Base-by-base conservation (phyloP, 2,113 vertebrate species). In the Anarrhichthys ocellatus region DNA sequence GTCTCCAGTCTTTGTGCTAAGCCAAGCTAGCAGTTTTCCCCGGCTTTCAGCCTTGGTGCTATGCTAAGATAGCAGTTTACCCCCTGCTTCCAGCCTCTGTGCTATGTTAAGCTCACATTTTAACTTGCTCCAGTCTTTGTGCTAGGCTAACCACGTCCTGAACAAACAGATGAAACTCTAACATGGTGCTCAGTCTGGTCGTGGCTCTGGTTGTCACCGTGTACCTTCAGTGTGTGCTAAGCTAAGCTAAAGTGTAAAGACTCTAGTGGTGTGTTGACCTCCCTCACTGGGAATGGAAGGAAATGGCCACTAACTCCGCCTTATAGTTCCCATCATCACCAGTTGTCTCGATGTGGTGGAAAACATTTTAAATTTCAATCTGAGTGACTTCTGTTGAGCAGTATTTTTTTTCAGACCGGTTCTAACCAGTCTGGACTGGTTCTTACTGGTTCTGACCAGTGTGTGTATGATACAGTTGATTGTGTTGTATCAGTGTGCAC, bases 221-320 rank as follows among this genome's bases (percentile, higher is more conserved):
- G 40, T 76, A 68, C 78, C 80, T 29, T 82, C 72, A 34, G 74
- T 40, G 72, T 34, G 34, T 34, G 34, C 34, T 34, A 34, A 34
- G 34, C 34, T 34, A 34, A 34, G 34, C 34, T 34, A 6, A 34
- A 84, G 29, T 85, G 73, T 86, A n/a, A 64, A 80, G 64, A 59
- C 61, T 34, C 34, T 14, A n/a, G 65, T 44, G 82, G 40, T 14
- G 71, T 80, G 65, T 56, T 13, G 24, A 52, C 44, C 58, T 76
- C 66, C 72, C 65, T 58, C 64, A 54, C 59, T 64, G 73, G 79
- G 5, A 64, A 59, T 68, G 78, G 83, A 79, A 81, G 79, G 79
- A 85, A 85, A 79, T 77, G 81, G 63, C 73, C 86, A 81, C 77
- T 77, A 84, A 73, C 77, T 77, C 76, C n/a, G 59, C 81, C 75